A percentile compares a stretch with the other conserved stretches of the same genome.
These are phyloP conservation scores for Acronicta leporina DNA, from an alignment of 2,888 invertebrate genomes.

Conservation along the genomic window DNA sequence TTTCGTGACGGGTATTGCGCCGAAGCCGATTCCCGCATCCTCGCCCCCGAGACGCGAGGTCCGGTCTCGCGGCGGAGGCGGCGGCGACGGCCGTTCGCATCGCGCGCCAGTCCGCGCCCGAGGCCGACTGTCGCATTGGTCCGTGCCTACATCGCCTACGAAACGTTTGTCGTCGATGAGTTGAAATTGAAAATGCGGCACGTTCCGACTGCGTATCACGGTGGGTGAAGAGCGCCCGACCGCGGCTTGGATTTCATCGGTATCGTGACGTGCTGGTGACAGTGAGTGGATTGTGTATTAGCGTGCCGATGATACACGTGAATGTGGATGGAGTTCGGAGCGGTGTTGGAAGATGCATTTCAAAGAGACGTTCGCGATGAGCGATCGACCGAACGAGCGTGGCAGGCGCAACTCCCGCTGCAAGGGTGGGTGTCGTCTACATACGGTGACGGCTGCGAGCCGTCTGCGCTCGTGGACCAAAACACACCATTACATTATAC, in stretches of 20 bases:
- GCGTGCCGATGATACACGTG: conserved; percentile 86
- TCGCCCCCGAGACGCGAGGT: conserved; percentile 88
- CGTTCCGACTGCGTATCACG: conserved; percentile 74
- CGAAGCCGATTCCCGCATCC: conserved; percentile 89
- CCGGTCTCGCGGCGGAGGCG: conserved; percentile 87
- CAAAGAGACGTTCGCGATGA: conserved; percentile 89
- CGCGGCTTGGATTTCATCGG: conserved; percentile 63
- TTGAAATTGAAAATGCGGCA: conserved; percentile 82
- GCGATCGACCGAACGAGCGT: conserved; percentile 88
- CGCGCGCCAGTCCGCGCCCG: conserved; percentile 87
- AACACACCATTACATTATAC: conserved; percentile 62
- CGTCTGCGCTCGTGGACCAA: conserved; percentile 63
- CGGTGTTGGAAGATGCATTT: conserved; percentile 88
- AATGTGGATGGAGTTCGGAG: conserved; percentile 85
- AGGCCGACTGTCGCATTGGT: conserved; percentile 85
- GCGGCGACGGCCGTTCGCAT: conserved; percentile 87
- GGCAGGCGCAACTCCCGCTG: conserved; percentile 88
- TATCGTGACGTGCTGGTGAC: conserved; percentile 78
- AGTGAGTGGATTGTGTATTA: conserved; percentile 82
- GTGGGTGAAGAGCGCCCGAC: conserved; percentile 69
- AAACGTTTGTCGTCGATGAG: conserved; percentile 75
- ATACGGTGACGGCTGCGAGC: conserved; percentile 66
- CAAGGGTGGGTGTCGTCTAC: conserved; percentile 85
- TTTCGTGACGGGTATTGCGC: conserved; percentile 90
- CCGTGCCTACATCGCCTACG: conserved; percentile 81